These are phyloP conservation scores for Gasterosteus nipponicus DNA, from an alignment of 2,113 vertebrate species.

Conservation along the genomic window DNA sequence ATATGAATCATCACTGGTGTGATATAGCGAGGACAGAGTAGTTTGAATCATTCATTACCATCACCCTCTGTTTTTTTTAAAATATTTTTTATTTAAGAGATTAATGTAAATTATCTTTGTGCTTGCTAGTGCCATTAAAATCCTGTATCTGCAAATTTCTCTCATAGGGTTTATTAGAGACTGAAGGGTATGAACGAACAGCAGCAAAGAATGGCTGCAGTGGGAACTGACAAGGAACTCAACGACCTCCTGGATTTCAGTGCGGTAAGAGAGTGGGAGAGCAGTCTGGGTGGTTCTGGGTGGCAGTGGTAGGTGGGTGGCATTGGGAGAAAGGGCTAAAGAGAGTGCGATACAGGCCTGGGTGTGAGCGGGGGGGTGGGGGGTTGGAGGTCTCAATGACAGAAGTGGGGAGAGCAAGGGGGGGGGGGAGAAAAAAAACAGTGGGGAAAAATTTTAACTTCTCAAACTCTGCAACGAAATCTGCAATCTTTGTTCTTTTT, in stretches of 20 bases:
- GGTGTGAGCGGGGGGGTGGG: constrained; percentile 24
- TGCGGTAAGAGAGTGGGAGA: constrained; percentile 89
- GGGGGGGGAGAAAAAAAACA: neutral
- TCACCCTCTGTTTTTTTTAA: constrained; percentile 43
- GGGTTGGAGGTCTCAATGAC: constrained; percentile 52
- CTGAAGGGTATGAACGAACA: constrained; percentile 93
- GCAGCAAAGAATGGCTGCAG: constrained; percentile 97
- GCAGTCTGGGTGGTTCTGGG: constrained; percentile 68
- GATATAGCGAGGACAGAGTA: constrained; percentile 50
- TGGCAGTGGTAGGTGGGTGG: constrained; percentile 64
- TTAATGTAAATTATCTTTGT: constrained; percentile 69
- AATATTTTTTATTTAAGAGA: constrained; percentile 12
- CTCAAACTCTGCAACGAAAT: constrained; percentile 12
- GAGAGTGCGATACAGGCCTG: constrained; percentile 56
- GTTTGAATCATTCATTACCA: constrained; percentile 58
- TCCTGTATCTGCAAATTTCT: constrained; percentile 78
- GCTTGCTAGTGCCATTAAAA: constrained; percentile 76
- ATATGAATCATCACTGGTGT: constrained; percentile 31
- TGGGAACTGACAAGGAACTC: constrained; percentile 99
- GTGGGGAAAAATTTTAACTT: constrained; percentile 3
- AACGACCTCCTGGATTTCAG: constrained; percentile 99
- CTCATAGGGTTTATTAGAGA: constrained; percentile 86
- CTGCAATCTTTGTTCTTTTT: neutral
- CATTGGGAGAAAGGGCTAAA: constrained; percentile 48
- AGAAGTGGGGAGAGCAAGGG: constrained; percentile 8